Evolutionary conservation across 2,888 invertebrate species (phyloP), one percentile per base, ranked within the genome.

Genomic region (Andrena minutula): DNA sequence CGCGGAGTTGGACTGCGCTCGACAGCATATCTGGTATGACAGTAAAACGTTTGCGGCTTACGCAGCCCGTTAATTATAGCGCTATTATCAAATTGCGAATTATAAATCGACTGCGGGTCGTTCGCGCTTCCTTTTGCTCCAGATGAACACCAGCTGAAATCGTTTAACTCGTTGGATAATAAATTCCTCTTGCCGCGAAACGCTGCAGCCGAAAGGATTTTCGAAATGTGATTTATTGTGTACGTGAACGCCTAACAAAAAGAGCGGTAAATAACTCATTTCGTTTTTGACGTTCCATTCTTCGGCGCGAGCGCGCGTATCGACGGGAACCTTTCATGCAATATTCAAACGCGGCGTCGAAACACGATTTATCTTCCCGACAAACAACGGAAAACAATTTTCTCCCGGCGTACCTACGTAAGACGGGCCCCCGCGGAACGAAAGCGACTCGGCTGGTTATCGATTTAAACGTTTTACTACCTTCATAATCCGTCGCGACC

Each of bases 401-500:
- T 69, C 56, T 49, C 12, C 26, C 30, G 20, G 7, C 20, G 23
- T 26, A 2, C 26, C 26, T 26, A 23, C 56, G 58, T 8, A 51
- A 28, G 60, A 60, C 75, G 79, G 84, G 49, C 60, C 41, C 7
- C 20, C 10, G 26, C 2, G 0, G 2, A 35, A 26, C 26, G 51
- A 30, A 41, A 56, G 63, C 72, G 60, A 53, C 51, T 20, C 65
- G 51, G 71, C 53, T 53, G 75, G 70, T 77, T 82, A 84, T 87
- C 79, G 86, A 87, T 87, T 87, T 74, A 82, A 87, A 79, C 75
- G 75, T 84, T 87, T 87, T 76, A 82, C 78, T 70, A 70, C 63
- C 75, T 77, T 79, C 84, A 72, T 84, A 78, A 86, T 81, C 71
- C 72, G 74, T 28, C 75, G 79, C 63, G 66, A 74, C 69, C 51